phyloP scores from a whole-genome alignment of 1,140 invertebrate species.

The Eriocheir sinensis region DNA sequence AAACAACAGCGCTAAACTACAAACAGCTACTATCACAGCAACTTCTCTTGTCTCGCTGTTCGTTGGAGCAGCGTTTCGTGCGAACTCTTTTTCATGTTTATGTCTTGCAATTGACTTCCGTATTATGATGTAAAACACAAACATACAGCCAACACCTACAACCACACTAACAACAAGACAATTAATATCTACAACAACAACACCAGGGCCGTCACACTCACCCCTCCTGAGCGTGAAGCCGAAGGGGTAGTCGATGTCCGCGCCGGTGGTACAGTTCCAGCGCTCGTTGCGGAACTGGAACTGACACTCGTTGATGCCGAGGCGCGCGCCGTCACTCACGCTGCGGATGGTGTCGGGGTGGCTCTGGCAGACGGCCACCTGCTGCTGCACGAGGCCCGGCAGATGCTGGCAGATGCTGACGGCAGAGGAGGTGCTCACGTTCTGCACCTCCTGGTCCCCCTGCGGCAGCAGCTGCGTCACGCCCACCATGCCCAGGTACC shows the following conservation, averaged over 20 bases:
- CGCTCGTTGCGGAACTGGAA: constrained; percentile 91
- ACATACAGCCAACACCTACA: not conserved
- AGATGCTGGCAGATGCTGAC: constrained; percentile 80
- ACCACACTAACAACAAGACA: not conserved
- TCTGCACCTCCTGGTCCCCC: constrained; percentile 80
- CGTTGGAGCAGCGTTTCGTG: too few species aligned
- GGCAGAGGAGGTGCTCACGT: constrained; percentile 78
- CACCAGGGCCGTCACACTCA: constrained; percentile 59
- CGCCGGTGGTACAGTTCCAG: constrained; percentile 90
- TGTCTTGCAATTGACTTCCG: too few species aligned
- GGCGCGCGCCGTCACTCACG: constrained; percentile 88
- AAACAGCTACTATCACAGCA: too few species aligned
- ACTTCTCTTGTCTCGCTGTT: too few species aligned
- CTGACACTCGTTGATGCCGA: constrained; percentile 92
- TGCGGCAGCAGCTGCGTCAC: constrained; percentile 81
- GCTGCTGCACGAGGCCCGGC: constrained; percentile 82
- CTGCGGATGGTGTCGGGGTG: constrained; percentile 86
- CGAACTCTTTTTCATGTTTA: too few species aligned
- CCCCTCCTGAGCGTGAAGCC: constrained; percentile 80
- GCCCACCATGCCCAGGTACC: constrained; percentile 84
- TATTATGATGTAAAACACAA: too few species aligned
- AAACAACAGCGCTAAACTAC: too few species aligned
- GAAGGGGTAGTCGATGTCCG: constrained; percentile 80
- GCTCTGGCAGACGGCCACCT: constrained; percentile 84
- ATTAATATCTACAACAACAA: too few species aligned